Evolutionary conservation across 1,140 invertebrate species (phyloP).

Genomic region (Nephila pilipes): DNA sequence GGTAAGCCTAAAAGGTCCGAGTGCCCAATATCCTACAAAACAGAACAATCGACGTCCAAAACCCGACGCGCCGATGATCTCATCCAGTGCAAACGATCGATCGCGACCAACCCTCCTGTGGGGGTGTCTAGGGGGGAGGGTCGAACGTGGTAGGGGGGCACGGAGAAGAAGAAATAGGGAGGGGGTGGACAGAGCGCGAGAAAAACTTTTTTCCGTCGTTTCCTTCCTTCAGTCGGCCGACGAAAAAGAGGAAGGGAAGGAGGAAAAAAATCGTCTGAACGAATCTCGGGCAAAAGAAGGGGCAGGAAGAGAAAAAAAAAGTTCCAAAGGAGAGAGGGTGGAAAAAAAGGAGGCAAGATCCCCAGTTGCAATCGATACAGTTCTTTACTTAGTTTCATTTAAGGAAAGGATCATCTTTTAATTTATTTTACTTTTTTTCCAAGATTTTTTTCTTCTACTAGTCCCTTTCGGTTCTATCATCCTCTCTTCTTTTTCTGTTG

Average conservation of each 20-base stretch:
- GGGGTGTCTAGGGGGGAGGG: not conserved
- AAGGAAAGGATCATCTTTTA: slow-evolving; percentile 75
- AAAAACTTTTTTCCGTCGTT: slow-evolving; percentile 74
- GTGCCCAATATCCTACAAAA: not conserved
- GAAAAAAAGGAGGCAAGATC: slow-evolving; percentile 33
- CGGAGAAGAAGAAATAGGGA: not conserved
- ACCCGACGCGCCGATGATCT: slow-evolving; percentile 69
- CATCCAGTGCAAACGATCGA: slow-evolving; percentile 64
- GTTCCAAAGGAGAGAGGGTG: not conserved
- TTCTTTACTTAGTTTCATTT: slow-evolving; percentile 76
- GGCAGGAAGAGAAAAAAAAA: slow-evolving; percentile 19
- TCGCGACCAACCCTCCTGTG: slow-evolving; percentile 22
- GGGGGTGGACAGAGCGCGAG: slow-evolving; percentile 63
- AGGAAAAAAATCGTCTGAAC: not conserved
- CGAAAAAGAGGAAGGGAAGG: slow-evolving; percentile 45
- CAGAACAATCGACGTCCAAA: slow-evolving; percentile 61
- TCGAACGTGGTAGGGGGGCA: not conserved
- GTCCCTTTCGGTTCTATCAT: slow-evolving; percentile 9
- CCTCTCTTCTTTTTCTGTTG: slow-evolving; percentile 5
- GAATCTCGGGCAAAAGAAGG: slow-evolving; percentile 39
- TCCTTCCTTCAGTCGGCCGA: slow-evolving; percentile 70
- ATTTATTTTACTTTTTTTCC: slow-evolving; percentile 66
- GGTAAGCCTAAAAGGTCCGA: not conserved
- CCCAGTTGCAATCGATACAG: slow-evolving; percentile 74
- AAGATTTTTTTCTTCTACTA: not conserved